Percentiles rank a stretch among this genome's conserved stretches.
Conservation (phyloP, 30 jellyfish, hydroid and myxozoan species). For the Pelagia noctiluca region DNA sequence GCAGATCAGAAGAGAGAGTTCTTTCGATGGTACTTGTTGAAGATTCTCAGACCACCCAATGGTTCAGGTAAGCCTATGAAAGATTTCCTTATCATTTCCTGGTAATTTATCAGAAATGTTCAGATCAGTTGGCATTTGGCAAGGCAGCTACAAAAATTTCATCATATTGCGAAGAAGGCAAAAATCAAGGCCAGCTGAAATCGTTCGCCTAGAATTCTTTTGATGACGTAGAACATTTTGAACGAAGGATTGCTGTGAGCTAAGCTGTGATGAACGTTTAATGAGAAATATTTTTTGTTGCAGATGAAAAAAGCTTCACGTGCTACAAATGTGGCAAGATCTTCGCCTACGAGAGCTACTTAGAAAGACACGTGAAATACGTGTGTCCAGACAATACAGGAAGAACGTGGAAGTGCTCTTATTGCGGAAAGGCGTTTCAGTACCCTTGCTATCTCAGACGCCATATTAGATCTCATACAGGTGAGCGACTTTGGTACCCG, state of each 20-base stretch:
- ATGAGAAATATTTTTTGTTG: background rate
- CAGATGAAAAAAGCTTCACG: constrained; percentile 95
- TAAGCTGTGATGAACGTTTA: too few species aligned
- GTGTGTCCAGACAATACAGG: constrained; percentile 99
- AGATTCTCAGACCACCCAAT: constrained; percentile 93
- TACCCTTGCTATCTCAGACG: constrained; percentile 97
- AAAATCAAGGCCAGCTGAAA: too few species aligned
- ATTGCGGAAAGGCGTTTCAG: constrained; percentile 99
- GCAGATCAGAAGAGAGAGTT: constrained; percentile 78
- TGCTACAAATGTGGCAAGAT: constrained; percentile 98
- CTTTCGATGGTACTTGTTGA: constrained; percentile 92
- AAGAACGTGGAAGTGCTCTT: constrained; percentile 98
- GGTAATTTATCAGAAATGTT: too few species aligned
- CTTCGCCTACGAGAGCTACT: constrained; percentile 96
- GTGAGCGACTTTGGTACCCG: too few species aligned
- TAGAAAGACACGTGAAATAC: constrained; percentile 97
- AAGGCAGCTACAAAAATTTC: too few species aligned
- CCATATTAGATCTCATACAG: constrained; percentile 98
- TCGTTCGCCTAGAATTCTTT: too few species aligned
- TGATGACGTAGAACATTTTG: background rate
- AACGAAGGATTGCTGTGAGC: background rate
- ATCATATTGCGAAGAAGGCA: too few species aligned
- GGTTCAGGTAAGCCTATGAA: constrained; percentile 73
- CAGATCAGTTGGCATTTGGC: too few species aligned
- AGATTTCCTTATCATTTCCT: too few species aligned